phyloP scores from a whole-genome alignment of 2,113 vertebrate genomes.

The Cinclus cinclus region DNA sequence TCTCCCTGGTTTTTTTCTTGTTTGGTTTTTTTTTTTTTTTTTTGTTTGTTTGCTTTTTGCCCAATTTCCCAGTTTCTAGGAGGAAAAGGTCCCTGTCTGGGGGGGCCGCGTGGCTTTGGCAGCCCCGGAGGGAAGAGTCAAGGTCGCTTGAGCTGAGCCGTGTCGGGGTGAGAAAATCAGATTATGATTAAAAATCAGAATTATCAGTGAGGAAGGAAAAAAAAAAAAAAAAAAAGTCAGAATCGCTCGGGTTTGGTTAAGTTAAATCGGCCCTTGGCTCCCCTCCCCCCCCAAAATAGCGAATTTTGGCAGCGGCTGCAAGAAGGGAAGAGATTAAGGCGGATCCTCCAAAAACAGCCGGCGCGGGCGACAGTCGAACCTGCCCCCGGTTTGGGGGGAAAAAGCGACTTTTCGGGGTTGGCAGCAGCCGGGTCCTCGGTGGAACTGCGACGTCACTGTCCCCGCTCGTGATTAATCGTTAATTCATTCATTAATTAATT shows the following conservation, averaged over 20 bases:
- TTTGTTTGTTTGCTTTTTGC: neutral
- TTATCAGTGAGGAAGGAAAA: neutral
- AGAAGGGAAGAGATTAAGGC: conserved; percentile 16
- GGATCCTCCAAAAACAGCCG: conserved; percentile 27
- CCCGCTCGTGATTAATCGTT: conserved; percentile 23
- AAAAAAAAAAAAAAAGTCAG: neutral
- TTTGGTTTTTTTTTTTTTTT: neutral
- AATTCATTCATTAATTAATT: neutral
- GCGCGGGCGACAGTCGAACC: conserved; percentile 12
- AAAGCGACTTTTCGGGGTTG: conserved; percentile 20
- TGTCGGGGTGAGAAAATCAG: conserved; percentile 13
- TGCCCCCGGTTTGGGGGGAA: neutral
- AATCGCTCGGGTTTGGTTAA: conserved; percentile 4
- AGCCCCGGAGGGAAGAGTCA: conserved; percentile 15
- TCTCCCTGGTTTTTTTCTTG: neutral
- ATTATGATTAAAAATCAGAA: conserved; percentile 29
- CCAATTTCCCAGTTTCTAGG: neutral
- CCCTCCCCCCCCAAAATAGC: neutral
- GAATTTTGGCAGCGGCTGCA: conserved; percentile 21
- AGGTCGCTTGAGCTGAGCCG: conserved; percentile 22
- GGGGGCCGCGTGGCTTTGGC: neutral
- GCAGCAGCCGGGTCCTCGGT: conserved; percentile 21
- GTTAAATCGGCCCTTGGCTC: neutral
- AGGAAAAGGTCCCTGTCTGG: conserved; percentile 15
- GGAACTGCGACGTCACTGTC: conserved; percentile 20